phyloP scores from a whole-genome alignment of 2,113 vertebrate genomes.

The Ptilonorhynchus violaceus region DNA sequence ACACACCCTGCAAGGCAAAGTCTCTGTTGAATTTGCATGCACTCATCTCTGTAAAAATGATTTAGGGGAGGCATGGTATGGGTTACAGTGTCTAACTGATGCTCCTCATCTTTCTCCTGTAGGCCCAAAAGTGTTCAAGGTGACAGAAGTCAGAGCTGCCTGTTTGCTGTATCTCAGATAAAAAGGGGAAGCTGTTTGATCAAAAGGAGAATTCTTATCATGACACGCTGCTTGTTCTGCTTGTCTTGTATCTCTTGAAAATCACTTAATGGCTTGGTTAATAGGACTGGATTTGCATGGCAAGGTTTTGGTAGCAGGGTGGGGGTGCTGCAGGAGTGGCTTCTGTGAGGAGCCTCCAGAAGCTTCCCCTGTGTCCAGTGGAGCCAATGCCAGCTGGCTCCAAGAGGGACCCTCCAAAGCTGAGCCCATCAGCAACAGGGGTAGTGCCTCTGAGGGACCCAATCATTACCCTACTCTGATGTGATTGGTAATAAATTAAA shows the following conservation, averaged over 20 bases:
- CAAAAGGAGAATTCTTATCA: background rate
- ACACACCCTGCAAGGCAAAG: background rate
- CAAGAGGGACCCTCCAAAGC: background rate
- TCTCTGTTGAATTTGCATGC: background rate
- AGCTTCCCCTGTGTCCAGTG: background rate
- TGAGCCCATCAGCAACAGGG: background rate
- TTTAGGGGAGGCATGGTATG: background rate
- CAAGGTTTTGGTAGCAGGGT: background rate
- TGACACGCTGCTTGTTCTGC: background rate
- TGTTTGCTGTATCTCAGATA: background rate
- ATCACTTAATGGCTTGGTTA: background rate
- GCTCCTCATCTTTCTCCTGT: background rate
- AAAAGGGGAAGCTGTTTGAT: background rate
- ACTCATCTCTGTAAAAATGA: background rate
- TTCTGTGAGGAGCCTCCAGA: background rate
- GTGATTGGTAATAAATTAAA: background rate
- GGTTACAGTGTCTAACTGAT: background rate
- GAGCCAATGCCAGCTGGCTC: background rate
- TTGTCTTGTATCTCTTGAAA: background rate
- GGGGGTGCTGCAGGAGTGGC: rapidly evolving
- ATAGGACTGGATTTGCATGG: background rate
- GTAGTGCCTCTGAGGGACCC: background rate
- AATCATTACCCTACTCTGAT: background rate
- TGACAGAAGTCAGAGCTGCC: background rate
- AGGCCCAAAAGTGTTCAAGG: background rate